Evolutionary conservation across 2,888 invertebrate genomes (phyloP).

Genomic region (Hemaris fuciformis): DNA sequence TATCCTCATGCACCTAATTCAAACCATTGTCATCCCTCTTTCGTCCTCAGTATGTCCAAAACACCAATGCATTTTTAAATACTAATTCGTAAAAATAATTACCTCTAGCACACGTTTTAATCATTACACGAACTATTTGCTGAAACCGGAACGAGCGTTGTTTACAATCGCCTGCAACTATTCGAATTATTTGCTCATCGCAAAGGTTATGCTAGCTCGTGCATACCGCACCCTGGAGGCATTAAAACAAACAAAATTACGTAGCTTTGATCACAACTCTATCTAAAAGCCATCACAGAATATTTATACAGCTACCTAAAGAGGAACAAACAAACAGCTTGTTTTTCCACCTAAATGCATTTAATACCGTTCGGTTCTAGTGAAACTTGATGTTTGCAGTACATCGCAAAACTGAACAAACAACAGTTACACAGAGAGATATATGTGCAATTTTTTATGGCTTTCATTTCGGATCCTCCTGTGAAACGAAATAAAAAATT

Average conservation of each 20-base stretch:
- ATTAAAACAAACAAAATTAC: background rate
- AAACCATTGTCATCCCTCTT: no score
- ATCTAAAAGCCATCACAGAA: background rate
- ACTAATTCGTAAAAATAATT: no score
- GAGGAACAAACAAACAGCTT: background rate
- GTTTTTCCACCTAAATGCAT: slow-evolving; percentile 1
- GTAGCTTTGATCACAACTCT: background rate
- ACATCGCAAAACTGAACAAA: background rate
- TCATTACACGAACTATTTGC: no score
- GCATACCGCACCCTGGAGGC: background rate
- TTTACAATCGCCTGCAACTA: no score
- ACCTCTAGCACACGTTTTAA: no score
- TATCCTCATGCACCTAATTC: no score
- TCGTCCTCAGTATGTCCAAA: no score
- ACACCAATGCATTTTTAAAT: no score
- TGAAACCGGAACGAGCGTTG: no score
- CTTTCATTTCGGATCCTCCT: no score
- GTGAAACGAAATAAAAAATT: no score
- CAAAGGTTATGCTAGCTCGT: background rate
- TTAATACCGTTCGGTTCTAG: background rate
- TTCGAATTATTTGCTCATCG: background rate
- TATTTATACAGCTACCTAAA: background rate
- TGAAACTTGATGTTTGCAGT: background rate
- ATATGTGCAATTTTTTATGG: no score
- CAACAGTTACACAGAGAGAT: background rate